Evolutionary conservation across 2,888 invertebrate species (phyloP), one percentile per base, ranked within the genome.

Genomic region (Epirrhoe alternata): DNA sequence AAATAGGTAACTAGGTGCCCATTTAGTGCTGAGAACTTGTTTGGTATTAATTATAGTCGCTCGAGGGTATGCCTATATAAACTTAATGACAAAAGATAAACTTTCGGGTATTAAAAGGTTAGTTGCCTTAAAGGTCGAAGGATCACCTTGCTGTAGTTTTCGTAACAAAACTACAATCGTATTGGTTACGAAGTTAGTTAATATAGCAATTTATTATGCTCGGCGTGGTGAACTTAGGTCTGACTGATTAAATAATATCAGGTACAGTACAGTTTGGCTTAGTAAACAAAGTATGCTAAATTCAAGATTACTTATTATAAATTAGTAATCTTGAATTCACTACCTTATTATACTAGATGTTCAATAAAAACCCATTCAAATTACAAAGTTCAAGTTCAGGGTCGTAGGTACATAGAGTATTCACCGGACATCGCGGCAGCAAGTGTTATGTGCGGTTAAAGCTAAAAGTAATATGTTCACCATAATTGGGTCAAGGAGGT

Each of bases 401-500:
- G 56, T 64, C 30, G 16, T 47, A 24, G 24, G 3, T 24, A 7
- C 49, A n/a, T 45, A 52, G 61, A 56, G 38, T 58, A 59, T 61
- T 53, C 52, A 72, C 33, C 50, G 63, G 54, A 66, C 64, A 70
- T 58, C 59, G 61, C 56, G 61, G 56, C 61, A 62, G 53, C 35
- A 67, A 66, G 63, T 70, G 35, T 66, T 56, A 68, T 71, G 68
- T 66, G 64, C 50, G 66, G 54, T 16, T 69, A 62, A 70, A 65
- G 53, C 55, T 64, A 75, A 76, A 74, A 78, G 75, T 79, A 79
- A 81, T 78, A 79, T 78, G 78, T 79, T 76, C 74, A 68, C 72
- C 80, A 83, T 88, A 90, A 91, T 90, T 90, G 86, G 90, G 88
- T 88, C 88, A 86, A 79, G 81, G 85, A 85, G 85, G 86, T 83